phyloP scores from a whole-genome alignment of 2,797 vertebrate genomes.

The Acipenser oxyrinchus region DNA sequence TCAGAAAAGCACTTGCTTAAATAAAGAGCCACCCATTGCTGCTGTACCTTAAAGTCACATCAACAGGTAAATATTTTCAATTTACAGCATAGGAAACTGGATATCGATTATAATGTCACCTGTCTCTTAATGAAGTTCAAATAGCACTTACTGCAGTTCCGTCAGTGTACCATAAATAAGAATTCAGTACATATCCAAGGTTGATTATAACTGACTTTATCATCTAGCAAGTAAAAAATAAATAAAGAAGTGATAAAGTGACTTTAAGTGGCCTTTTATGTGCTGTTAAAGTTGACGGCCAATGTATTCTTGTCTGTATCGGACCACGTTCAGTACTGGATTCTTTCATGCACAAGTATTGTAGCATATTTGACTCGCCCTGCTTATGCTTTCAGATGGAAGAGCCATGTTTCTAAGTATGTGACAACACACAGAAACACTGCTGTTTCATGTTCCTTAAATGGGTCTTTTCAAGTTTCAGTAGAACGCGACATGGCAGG shows the following conservation, averaged over 20 bases:
- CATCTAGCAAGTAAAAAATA: slow-evolving; percentile 18
- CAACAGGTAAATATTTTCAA: neutral
- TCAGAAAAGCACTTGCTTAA: neutral
- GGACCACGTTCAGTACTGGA: slow-evolving; percentile 51
- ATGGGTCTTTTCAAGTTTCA: slow-evolving; percentile 53
- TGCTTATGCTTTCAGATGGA: slow-evolving; percentile 65
- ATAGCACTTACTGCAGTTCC: slow-evolving; percentile 5
- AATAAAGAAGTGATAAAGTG: slow-evolving; percentile 18
- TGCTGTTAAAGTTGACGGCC: slow-evolving; percentile 55
- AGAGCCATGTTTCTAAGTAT: slow-evolving; percentile 66
- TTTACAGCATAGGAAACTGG: too few relatives aligned
- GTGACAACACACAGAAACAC: slow-evolving; percentile 64
- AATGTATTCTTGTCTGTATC: slow-evolving; percentile 64
- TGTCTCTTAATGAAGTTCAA: too few relatives aligned
- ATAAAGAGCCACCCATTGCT: neutral
- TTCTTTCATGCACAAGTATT: slow-evolving; percentile 61
- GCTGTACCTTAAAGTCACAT: neutral
- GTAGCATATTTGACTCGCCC: slow-evolving; percentile 70
- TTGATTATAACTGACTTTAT: too few relatives aligned
- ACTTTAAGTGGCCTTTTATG: slow-evolving; percentile 34
- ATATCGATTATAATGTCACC: too few relatives aligned
- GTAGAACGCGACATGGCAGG: slow-evolving; percentile 26
- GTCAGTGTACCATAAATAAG: slow-evolving; percentile 2
- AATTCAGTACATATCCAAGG: slow-evolving; percentile 21
- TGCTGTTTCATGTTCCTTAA: slow-evolving; percentile 57